Base-by-base conservation (phyloP, 2,113 vertebrate species). In the Marcusenius ussheri region DNA sequence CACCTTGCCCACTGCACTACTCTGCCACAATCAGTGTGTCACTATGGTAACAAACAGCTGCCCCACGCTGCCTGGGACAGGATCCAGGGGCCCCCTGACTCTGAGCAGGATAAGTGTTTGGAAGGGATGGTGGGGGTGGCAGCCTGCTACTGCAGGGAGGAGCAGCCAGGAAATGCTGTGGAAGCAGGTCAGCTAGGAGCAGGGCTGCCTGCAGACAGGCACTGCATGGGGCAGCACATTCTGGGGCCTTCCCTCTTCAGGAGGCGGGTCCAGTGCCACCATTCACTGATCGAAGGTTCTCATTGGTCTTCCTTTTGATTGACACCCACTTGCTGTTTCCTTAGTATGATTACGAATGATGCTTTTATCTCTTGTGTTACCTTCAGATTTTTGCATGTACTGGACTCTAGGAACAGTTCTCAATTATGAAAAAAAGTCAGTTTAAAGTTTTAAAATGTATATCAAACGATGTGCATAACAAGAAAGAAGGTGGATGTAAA, bases 401-500 rank as follows among this genome's bases (percentile, higher is more conserved):
- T 66, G n/a, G 15, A 39, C 35, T 39, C 15, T 39, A 77, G 70
- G 35, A 77, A 77, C 15, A 35, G 31, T 77, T 77, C 15, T 77
- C 74, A 77, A 8, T 39, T 39, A 77, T 77, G 35, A 42, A 19
- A 19, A 42, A 39, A 19, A 19, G 13, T 42, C 74, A 80, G 17
- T 35, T 39, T 77, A 17, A 35, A 39, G 11, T 80, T 77, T 39
- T 17, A 80, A 39, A 19, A 80, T 80, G 35, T 80, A 2, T 80
- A 42, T 47, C 19, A 47, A 84, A 47, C 21, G 3, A 46, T 84
- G 83, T 84, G 19, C 45, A 13, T 84, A n/a, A 47, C 2, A 47
- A 47, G 24, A 21, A 45, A 47, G 9, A n/a, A 47, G 45, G 42
- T 24, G 97, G 94, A 96, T 96, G 92, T 96, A 98, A 94, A 97